Conservation (phyloP, 64 coral and sea anemone species). For the Actinia equina region DNA sequence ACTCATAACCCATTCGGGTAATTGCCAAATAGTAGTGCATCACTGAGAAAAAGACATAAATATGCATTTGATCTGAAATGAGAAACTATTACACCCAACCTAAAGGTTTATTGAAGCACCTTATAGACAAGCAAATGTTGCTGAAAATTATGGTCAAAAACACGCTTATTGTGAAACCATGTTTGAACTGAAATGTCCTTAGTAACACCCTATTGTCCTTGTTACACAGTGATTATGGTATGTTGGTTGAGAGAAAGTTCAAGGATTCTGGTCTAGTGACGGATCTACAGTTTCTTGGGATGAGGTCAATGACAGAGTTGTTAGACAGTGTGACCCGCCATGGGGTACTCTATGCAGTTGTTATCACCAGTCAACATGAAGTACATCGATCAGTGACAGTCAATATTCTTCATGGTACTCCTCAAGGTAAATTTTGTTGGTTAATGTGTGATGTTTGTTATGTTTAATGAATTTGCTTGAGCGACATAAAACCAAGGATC, state of each 20-base stretch:
- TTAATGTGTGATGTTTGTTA: background rate
- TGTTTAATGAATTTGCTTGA: background rate
- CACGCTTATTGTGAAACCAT: no score
- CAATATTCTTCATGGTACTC: conserved; percentile 93
- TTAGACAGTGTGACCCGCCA: conserved; percentile 82
- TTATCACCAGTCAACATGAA: conserved; percentile 95
- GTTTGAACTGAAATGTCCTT: no score
- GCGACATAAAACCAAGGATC: no score
- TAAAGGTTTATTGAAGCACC: no score
- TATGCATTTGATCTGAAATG: no score
- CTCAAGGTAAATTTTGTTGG: conserved; percentile 66
- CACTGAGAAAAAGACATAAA: no score
- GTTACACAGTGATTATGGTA: conserved; percentile 84
- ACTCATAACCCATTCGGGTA: no score
- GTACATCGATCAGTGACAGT: conserved; percentile 98
- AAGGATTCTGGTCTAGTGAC: conserved; percentile 76
- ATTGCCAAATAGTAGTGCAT: no score
- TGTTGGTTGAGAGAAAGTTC: conserved; percentile 83
- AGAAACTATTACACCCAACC: no score
- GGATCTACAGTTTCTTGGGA: conserved; percentile 83
- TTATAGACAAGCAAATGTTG: no score
- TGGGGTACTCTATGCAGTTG: conserved; percentile 86
- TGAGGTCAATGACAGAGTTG: conserved; percentile 60
- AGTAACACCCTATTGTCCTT: background rate
- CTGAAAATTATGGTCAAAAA: no score